A percentile compares a stretch with the other conserved stretches of the same genome.
phyloP scores from a whole-genome alignment of 2,797 vertebrate species.

The Clarias laeviceps region DNA sequence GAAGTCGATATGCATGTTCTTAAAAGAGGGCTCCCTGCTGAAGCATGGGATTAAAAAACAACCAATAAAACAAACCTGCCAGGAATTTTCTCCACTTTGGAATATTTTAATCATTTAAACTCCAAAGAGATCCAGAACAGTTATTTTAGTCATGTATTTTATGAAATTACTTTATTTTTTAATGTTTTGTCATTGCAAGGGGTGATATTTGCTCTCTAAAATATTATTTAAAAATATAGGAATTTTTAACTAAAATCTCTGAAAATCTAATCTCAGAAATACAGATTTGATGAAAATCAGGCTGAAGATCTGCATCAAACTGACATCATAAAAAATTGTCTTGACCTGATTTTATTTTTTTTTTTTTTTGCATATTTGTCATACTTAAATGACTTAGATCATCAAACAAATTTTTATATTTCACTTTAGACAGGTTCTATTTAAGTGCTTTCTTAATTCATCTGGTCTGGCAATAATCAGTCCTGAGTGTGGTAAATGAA shows the following conservation, averaged over 20 bases:
- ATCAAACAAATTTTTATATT: too few relatives aligned
- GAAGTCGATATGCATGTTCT: slow-evolving; percentile 1
- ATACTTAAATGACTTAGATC: too few relatives aligned
- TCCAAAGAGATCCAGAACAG: neutral
- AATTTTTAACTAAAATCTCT: neutral
- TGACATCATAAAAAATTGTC: too few relatives aligned
- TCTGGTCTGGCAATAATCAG: too few relatives aligned
- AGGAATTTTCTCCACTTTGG: neutral
- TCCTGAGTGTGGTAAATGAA: too few relatives aligned
- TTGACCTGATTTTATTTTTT: too few relatives aligned
- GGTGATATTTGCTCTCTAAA: too few relatives aligned
- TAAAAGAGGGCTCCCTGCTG: neutral
- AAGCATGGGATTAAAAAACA: slow-evolving; percentile 5
- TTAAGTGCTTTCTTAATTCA: too few relatives aligned
- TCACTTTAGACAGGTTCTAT: too few relatives aligned
- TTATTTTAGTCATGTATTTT: neutral
- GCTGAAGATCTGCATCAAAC: neutral
- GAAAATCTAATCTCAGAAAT: neutral
- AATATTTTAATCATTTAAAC: neutral
- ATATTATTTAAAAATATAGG: neutral
- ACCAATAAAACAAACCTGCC: too few relatives aligned
- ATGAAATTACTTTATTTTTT: neutral
- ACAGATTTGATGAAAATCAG: neutral
- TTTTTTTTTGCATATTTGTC: too few relatives aligned
- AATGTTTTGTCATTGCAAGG: neutral